Evolutionary conservation across 2,888 invertebrate species (phyloP).

Genomic region (Polydrusus tereticollis): DNA sequence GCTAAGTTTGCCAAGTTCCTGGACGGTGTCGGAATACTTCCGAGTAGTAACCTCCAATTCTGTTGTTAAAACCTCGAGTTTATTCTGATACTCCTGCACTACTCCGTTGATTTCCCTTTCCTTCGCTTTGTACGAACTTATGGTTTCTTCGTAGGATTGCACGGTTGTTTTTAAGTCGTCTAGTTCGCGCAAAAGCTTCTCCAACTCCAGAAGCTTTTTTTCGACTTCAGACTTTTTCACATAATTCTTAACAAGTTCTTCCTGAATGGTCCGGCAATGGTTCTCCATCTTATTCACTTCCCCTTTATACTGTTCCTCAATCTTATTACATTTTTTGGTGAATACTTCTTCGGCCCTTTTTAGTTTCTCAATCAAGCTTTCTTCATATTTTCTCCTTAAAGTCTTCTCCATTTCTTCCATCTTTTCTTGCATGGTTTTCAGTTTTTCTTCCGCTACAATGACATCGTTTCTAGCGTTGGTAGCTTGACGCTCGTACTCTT

Average conservation of each 20-base stretch:
- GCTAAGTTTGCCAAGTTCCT: conserved; percentile 75
- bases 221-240: conserved; percentile 72
- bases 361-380: conserved; percentile 51
- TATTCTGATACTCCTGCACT: conserved; percentile 66
- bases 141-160: conserved; percentile 66
- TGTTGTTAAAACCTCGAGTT: conserved; percentile 71
- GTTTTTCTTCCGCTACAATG: conserved; percentile 52
- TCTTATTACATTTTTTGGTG: conserved; percentile 53
- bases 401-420: conserved; percentile 49
- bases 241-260: conserved; percentile 70
- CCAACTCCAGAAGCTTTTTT: conserved; percentile 67
- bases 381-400: conserved; percentile 53
- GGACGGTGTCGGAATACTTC: conserved; percentile 80
- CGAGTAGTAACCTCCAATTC: conserved; percentile 80
- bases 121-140: conserved; percentile 58
- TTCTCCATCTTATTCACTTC: conserved; percentile 55
- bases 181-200: conserved; percentile 67
- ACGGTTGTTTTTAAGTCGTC: conserved; percentile 66
- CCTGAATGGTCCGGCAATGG: conserved; percentile 61
- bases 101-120: conserved; percentile 59
- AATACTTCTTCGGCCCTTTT: conserved; percentile 57
- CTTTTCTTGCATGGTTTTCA: conserved; percentile 53
- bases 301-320: conserved; percentile 55
- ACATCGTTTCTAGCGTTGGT: conserved; percentile 55
- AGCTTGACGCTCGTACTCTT: conserved; percentile 47